These are phyloP conservation scores for Mungos mungo DNA, from an alignment of 2,113 vertebrate species.

Conservation along the genomic window DNA sequence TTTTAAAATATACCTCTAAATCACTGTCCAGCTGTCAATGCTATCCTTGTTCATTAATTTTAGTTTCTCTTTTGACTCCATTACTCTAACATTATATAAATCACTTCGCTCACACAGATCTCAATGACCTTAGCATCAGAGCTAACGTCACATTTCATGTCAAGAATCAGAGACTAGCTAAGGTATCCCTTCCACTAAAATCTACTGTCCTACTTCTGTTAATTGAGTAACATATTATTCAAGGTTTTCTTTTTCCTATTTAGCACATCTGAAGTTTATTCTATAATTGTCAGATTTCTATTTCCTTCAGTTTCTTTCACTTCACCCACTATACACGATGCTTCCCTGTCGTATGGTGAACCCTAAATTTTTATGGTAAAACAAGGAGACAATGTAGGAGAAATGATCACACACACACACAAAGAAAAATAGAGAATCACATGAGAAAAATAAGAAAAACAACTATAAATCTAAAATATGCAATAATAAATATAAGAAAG, in stretches of 20 bases:
- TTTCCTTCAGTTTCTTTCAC: not conserved
- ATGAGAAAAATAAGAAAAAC: not conserved
- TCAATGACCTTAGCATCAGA: not conserved
- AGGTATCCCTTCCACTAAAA: not conserved
- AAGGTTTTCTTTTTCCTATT: not conserved
- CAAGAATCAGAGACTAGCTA: not conserved
- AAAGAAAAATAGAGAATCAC: not conserved
- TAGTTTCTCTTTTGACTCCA: conserved; percentile 1
- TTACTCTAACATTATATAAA: not conserved
- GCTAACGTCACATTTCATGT: not conserved
- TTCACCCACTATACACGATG: not conserved
- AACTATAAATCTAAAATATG: not conserved
- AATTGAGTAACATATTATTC: not conserved
- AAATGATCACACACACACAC: not conserved
- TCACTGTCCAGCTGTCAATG: not conserved
- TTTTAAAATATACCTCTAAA: not conserved
- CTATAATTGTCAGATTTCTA: not conserved
- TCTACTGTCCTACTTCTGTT: not conserved
- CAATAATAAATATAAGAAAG: not conserved
- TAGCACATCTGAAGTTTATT: not conserved
- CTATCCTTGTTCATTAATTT: not conserved
- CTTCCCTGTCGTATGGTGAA: not conserved
- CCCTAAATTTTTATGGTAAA: not conserved
- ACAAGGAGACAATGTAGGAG: conserved; percentile 23
- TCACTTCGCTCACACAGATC: not conserved